phyloP scores from a whole-genome alignment of 1,140 invertebrate genomes.

The Bombus vancouverensis region DNA sequence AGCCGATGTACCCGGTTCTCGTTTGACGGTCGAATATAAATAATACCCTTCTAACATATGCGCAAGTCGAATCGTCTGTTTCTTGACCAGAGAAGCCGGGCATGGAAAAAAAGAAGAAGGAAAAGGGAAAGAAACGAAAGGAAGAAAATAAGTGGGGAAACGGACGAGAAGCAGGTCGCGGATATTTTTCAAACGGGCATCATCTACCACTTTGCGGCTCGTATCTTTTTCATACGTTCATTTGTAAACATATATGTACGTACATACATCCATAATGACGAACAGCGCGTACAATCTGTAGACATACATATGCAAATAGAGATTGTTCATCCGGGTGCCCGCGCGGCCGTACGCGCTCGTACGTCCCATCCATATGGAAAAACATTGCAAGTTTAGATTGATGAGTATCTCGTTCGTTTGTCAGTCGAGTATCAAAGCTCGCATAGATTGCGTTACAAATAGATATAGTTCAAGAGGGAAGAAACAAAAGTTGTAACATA shows the following conservation, averaged over 20 bases:
- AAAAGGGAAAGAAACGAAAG: neutral
- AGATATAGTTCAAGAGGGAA: too few relatives aligned
- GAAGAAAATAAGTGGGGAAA: neutral
- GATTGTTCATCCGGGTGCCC: neutral
- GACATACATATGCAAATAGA: conserved; percentile 29
- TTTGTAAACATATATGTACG: conserved; percentile 22
- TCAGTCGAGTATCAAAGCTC: neutral
- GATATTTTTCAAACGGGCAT: conserved; percentile 20
- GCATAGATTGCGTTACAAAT: too few relatives aligned
- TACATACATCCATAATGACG: conserved; percentile 14
- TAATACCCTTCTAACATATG: conserved; percentile 4
- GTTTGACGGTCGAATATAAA: conserved; percentile 39
- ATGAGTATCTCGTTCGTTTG: neutral
- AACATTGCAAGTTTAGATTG: neutral
- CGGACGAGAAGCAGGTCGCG: neutral
- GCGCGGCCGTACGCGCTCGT: too few relatives aligned
- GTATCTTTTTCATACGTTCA: conserved; percentile 32
- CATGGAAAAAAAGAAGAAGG: accelerated
- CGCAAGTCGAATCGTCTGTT: neutral
- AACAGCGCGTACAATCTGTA: conserved; percentile 9
- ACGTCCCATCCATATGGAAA: neutral
- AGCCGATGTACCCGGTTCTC: neutral
- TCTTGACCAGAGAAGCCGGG: neutral
- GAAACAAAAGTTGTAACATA: neutral
- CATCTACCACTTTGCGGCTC: neutral